phyloP scores from a whole-genome alignment of 2,888 invertebrate genomes.

The Drosophila histrio region DNA sequence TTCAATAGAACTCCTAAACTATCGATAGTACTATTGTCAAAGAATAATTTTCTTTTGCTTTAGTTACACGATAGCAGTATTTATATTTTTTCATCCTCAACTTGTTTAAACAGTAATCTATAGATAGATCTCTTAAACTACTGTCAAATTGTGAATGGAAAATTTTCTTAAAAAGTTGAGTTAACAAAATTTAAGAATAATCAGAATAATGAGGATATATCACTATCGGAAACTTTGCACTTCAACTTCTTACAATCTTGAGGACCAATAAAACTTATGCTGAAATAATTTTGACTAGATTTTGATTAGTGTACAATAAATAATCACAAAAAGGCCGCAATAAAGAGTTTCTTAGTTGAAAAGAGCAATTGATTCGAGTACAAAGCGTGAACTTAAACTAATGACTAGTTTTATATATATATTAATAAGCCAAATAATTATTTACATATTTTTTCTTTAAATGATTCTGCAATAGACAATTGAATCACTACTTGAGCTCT shows the following conservation, averaged over 20 bases:
- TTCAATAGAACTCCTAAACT: background rate
- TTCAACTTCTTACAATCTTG: background rate
- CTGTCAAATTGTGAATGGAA: too few species aligned
- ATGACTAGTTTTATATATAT: slow-evolving; percentile 25
- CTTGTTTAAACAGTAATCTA: too few species aligned
- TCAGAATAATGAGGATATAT: too few species aligned
- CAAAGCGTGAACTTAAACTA: slow-evolving; percentile 27
- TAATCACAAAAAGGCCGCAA: slow-evolving; percentile 70
- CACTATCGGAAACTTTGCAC: background rate
- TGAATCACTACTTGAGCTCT: slow-evolving; percentile 29
- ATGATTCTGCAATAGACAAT: slow-evolving; percentile 4
- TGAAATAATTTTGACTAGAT: slow-evolving; percentile 68
- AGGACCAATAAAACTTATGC: slow-evolving; percentile 5
- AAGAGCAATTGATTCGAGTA: slow-evolving; percentile 14
- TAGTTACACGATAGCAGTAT: background rate
- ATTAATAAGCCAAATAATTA: slow-evolving; percentile 16
- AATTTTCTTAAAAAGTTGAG: too few species aligned
- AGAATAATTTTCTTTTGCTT: background rate
- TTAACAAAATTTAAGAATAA: too few species aligned
- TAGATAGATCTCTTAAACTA: too few species aligned
- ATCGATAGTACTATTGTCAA: background rate
- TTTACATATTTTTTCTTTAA: slow-evolving; percentile 9
- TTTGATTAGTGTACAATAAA: slow-evolving; percentile 49
- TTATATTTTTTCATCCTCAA: too few species aligned
- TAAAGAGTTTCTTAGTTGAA: slow-evolving; percentile 51